Base-by-base conservation (phyloP, 1,140 invertebrate species). In the Sarcophaga bullata region DNA sequence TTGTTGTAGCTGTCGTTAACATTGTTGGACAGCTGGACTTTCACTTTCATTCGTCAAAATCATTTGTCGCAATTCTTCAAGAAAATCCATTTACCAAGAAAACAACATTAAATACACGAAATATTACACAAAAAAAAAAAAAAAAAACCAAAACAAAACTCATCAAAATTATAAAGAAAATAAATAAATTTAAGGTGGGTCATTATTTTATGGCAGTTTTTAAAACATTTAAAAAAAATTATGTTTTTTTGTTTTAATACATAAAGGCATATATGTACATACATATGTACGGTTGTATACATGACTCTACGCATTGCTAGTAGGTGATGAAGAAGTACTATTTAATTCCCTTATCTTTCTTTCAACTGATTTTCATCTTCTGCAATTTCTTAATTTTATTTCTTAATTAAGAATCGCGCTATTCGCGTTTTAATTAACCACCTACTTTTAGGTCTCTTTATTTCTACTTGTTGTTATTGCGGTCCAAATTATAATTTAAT, bases 41-140 rank as follows among this genome's bases (percentile, higher is more conserved):
- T 78, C 75, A 78, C 75, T 78, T 78, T 78, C 48, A 78, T 49
- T 50, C 75, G 49, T 50, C 75, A 50, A 78, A 78, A 78, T 78
- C 75, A 78, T 78, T 78, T 78, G 48, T 52, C 25, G 46, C 73
- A 73, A 48, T 19, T 68, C 62, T 68, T 19, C 17, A 19, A 68
- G 17, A n/a, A n/a, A 68, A 68, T 19, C 17, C 50, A 9, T 10
- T 13, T 19, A 68, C 62, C 8, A 19, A 8, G 17, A 8, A 68
- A 19, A 19, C 19, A 68, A 3, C 19, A n/a, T 19, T 19, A 8
- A 19, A 9, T 19, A n/a, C 62, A 52, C 13, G 13, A n/a, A n/a
- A n/a, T n/a, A n/a, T n/a, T n/a, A n/a, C n/a, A n/a, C n/a, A n/a
- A n/a, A n/a, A n/a, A n/a, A n/a, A n/a, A n/a, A n/a, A n/a, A n/a